Evolutionary conservation across 2,888 invertebrate genomes (phyloP).

Genomic region (Stenchaetothrips biformis): DNA sequence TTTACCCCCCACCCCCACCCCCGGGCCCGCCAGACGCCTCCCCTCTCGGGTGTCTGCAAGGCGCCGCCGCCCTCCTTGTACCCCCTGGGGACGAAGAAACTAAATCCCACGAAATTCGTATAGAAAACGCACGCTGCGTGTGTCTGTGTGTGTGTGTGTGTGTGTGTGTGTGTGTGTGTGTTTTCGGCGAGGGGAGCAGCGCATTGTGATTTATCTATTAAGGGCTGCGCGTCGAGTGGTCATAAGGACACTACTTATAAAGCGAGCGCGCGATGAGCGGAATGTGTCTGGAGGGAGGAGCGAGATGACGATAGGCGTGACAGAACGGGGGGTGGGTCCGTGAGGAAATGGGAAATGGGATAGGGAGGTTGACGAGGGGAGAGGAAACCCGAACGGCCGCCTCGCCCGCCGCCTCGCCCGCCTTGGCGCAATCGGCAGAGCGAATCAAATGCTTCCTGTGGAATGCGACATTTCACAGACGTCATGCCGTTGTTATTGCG

Average conservation of each 20-base stretch:
- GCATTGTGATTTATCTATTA: background rate
- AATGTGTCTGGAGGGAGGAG: background rate
- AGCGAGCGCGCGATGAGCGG: background rate
- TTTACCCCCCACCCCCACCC: background rate
- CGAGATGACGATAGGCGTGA: background rate
- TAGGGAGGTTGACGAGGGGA: background rate
- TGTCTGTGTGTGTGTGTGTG: too few relatives aligned
- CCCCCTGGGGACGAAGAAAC: conserved; percentile 1
- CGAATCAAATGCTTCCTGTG: conserved; percentile 13
- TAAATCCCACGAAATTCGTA: conserved; percentile 14
- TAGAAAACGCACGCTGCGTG: background rate
- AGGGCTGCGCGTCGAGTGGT: background rate
- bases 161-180: conserved; percentile 2
- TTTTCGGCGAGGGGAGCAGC: background rate
- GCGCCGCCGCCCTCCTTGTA: background rate
- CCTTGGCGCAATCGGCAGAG: background rate
- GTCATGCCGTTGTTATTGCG: background rate
- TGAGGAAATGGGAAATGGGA: background rate
- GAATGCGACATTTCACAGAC: conserved; percentile 11
- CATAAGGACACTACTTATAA: conserved; percentile 13
- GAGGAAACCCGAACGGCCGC: background rate
- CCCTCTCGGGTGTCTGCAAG: background rate
- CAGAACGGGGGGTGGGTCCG: background rate
- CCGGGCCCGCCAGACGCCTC: background rate
- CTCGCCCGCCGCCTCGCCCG: background rate